Percentiles rank a stretch among this genome's conserved stretches.
Evolutionary conservation across 2,888 invertebrate species (phyloP).

Genomic region (Amiota communis): DNA sequence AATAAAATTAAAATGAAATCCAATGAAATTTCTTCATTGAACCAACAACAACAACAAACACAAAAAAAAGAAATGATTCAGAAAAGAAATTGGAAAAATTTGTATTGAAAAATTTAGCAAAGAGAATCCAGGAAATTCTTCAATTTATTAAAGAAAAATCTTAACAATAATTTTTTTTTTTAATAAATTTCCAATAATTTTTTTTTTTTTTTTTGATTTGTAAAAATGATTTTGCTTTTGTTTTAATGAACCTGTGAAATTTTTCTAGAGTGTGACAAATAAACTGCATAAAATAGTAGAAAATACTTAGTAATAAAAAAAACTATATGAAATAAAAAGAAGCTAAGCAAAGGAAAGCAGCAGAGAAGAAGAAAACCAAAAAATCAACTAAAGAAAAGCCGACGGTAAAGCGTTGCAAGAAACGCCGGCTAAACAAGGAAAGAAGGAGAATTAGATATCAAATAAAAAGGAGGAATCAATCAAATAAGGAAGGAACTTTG

Average conservation of each 20-base stretch:
- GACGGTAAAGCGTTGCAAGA: conserved; percentile 3
- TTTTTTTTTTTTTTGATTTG: background rate
- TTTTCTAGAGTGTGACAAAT: no score
- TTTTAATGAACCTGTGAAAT: no score
- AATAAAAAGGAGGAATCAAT: background rate
- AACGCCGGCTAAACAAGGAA: background rate
- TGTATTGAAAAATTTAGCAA: no score
- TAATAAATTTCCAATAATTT: conserved; percentile 6
- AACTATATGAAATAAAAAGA: background rate
- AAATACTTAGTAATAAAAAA: background rate
- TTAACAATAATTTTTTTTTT: background rate
- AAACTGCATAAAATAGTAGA: background rate
- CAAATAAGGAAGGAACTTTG: no score
- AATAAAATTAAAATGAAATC: background rate
- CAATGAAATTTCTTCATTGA: background rate
- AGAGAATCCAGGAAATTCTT: no score
- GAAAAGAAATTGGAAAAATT: no score
- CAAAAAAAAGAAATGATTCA: background rate
- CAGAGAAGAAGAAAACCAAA: background rate
- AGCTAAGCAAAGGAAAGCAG: background rate
- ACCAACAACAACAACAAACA: conserved; percentile 15
- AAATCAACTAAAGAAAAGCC: background rate
- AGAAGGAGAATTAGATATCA: background rate
- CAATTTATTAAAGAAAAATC: no score
- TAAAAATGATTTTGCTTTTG: background rate